Base-by-base conservation (phyloP, 2,797 vertebrate species). In the Iguana delicatissima region DNA sequence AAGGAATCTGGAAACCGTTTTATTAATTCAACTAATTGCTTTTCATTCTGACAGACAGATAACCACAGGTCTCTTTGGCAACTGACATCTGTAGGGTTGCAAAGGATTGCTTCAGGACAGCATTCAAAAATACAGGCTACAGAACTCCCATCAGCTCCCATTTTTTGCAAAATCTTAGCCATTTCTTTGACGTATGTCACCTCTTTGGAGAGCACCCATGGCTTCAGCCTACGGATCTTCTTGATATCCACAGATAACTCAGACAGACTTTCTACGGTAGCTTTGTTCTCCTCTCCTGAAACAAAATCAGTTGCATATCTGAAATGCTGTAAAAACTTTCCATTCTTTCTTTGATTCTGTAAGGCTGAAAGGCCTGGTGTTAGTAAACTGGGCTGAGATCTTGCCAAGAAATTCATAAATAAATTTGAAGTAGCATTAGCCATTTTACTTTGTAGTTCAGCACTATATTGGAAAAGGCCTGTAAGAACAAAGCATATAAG, bases 1-100 rank as follows among this genome's bases (percentile, higher is more conserved):
- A 99, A 99, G 16, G 99, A 98, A 29, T 98, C 98, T 13, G 99
- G 99, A 95, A 99, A 99, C 89, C 97, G 98, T 94, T 98, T 98
- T 91, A 99, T 98, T 92, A 99, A 97, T 86, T 95, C 96, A 85
- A 99, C 94, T 82, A 99, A 94, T 26, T 98, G 97, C 18, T 95
- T 97, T 88, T 98, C 93, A 29, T 97, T 98, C 88, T 97, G 96
- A 92, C 98, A 99, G 77, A 99, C 97, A 0, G 97, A 98, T 90
- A 95, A 97, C 99, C 99, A 99, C 64, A 99, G 96, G 55, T 97
- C 96, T 92, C 92, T 98, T 93, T 99, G 98, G 85, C 94, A 91
- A 62, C 96, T 95, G 90, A 98, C 93, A 91, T 98, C 96, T 50
- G 97, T 92, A 0, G 98, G 99, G 8, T 94, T 96, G 91, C 96